Evolutionary conservation across 2,113 vertebrate species (phyloP).

Genomic region (Cardinalis cardinalis): DNA sequence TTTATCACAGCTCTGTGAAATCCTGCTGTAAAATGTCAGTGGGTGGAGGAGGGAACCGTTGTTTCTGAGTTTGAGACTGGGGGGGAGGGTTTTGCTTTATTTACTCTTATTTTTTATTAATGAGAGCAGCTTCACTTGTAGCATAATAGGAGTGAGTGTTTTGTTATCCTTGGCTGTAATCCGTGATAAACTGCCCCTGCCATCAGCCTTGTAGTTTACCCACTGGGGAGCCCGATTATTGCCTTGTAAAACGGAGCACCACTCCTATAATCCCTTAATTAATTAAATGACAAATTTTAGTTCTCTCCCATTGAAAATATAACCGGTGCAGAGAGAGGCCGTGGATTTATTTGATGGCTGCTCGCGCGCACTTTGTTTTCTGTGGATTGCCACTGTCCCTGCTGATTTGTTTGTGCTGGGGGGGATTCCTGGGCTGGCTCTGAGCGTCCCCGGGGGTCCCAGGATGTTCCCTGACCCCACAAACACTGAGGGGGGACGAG

Average conservation of each 20-base stretch:
- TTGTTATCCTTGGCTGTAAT: constrained; percentile 75
- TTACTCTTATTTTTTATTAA: constrained; percentile 78
- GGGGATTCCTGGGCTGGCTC: background rate
- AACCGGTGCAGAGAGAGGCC: constrained; percentile 45
- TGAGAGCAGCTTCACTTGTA: constrained; percentile 65
- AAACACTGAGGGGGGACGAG: background rate
- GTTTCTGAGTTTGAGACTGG: constrained; percentile 26
- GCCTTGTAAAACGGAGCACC: constrained; percentile 80
- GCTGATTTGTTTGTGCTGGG: fast-evolving
- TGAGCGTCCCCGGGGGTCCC: background rate
- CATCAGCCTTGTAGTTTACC: constrained; percentile 72
- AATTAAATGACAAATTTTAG: constrained; percentile 81
- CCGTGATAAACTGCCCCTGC: constrained; percentile 73
- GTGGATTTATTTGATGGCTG: constrained; percentile 60
- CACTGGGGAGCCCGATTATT: constrained; percentile 77
- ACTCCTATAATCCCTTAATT: constrained; percentile 80
- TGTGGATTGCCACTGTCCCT: background rate
- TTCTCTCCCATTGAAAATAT: constrained; percentile 76
- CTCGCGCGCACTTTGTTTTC: background rate
- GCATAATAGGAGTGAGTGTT: constrained; percentile 66
- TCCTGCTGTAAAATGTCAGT: constrained; percentile 29
- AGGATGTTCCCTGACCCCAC: background rate
- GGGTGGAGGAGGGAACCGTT: constrained; percentile 29
- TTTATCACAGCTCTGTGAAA: constrained; percentile 62
- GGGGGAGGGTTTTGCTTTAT: constrained; percentile 27